Conservation (phyloP, 2,888 invertebrate genomes). For the Neoaliturus tenellus region DNA sequence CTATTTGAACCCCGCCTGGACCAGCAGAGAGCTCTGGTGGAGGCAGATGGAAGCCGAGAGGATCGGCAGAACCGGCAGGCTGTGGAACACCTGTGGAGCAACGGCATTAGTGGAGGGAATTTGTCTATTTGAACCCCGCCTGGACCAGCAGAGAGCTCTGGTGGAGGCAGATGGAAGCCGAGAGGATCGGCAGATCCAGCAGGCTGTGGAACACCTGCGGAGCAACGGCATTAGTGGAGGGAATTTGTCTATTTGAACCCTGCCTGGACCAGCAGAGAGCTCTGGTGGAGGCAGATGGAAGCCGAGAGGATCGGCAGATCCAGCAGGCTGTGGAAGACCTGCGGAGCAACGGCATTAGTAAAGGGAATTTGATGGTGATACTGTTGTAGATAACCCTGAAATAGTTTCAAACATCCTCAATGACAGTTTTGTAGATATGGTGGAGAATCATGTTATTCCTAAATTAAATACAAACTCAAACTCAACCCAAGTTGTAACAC, state of each 20-base stretch:
- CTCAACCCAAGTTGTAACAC: too few species aligned
- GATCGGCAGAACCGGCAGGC: conserved; percentile 51
- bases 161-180: conserved; percentile 54
- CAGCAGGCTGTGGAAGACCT: conserved; percentile 45
- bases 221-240: conserved; percentile 21
- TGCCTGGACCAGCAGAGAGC: conserved; percentile 51
- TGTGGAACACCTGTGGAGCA: conserved; percentile 15
- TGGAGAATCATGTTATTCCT: too few species aligned
- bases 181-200: conserved; percentile 53
- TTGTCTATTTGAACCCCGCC: conserved; percentile 50
- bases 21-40: conserved; percentile 42
- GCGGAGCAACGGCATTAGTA: background rate
- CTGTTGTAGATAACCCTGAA: too few species aligned
- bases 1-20: conserved; percentile 54
- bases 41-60: conserved; percentile 55
- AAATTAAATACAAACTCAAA: too few species aligned
- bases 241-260: conserved; percentile 39
- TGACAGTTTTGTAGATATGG: too few species aligned
- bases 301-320: conserved; percentile 56
- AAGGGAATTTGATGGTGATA: too few species aligned
- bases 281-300: conserved; percentile 51
- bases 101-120: too few species aligned
- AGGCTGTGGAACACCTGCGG: conserved; percentile 38
- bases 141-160: conserved; percentile 49
- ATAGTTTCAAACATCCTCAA: too few species aligned